Evolutionary conservation across 2,888 invertebrate species (phyloP), one percentile per base, ranked within the genome.

Genomic region (Rhamphomyia laevipes): DNA sequence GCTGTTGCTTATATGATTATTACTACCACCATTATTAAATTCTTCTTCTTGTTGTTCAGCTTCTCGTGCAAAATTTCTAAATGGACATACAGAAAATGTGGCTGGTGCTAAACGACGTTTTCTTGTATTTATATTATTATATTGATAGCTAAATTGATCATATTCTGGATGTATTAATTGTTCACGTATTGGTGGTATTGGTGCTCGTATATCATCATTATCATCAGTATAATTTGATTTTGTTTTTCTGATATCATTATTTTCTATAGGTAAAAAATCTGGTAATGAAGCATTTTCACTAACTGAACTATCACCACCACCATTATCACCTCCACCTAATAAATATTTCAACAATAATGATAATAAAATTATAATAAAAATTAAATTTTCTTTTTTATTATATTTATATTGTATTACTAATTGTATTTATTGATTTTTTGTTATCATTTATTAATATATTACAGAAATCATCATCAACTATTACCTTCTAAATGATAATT

Each of bases 41-140:
- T 42, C 27, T 10, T 21, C 64, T 50, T 68, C 68, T 64, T 70
- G 65, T 6, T 67, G 45, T 21, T 63, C 67, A 3, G 64, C 70
- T 45, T 70, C 70, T 1, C 66, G 62, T 7, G 66, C 68, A 55
- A 70, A 70, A 52, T 70, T 67, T 21, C 70, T 56, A 16, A 70
- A 53, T 1, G 70, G 70, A 43, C 68, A 68, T 0, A 70, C 63
- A 47, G 64, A 63, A 2, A 68, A 63, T 33, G 49, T 43, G 21
- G 53, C 49, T 18, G 63, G 59, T 41, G 62, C 62, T 6, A 61
- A 53, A 5, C 62, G 59, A 5, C 63, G 62, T 7, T 62, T 58
- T 6, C 64, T 51, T 4, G 63, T 56, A 4, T 56, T 56, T 7
- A 58, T 52, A 31, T 56, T 50, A 15, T 55, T 51, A 27, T 53